phyloP scores from a whole-genome alignment of 1,140 invertebrate species.

The Leptonema lineaticorne region DNA sequence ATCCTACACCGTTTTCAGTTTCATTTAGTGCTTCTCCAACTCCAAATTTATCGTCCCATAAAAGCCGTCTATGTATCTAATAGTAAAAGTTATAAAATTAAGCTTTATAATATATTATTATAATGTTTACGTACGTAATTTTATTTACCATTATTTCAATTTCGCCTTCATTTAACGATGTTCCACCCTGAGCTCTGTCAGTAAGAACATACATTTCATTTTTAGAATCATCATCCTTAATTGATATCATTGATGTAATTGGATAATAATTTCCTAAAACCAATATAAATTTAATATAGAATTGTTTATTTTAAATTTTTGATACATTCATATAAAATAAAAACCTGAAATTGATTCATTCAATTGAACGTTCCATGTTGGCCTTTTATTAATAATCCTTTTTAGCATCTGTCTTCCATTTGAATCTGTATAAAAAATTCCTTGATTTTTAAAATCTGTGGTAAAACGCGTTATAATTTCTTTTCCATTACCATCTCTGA shows the following conservation, averaged over 20 bases:
- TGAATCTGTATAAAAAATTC: slow-evolving; percentile 88
- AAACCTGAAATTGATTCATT: slow-evolving; percentile 69
- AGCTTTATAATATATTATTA: not conserved
- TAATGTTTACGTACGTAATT: not conserved
- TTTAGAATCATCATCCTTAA: slow-evolving; percentile 59
- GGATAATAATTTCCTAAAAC: slow-evolving; percentile 85
- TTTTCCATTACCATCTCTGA: slow-evolving; percentile 69
- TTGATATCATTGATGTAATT: slow-evolving; percentile 80
- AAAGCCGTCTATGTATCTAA: slow-evolving; percentile 79
- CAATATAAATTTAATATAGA: not conserved
- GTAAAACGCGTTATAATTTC: slow-evolving; percentile 79
- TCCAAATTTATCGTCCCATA: slow-evolving; percentile 90
- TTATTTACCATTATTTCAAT: slow-evolving; percentile 79
- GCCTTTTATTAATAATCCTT: slow-evolving; percentile 69
- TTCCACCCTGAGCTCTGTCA: slow-evolving; percentile 86
- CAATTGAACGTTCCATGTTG: slow-evolving; percentile 70
- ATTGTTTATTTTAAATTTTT: not conserved
- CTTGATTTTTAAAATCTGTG: slow-evolving; percentile 64
- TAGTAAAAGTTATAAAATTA: too few species aligned
- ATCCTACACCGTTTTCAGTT: slow-evolving; percentile 69
- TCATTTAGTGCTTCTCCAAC: slow-evolving; percentile 93
- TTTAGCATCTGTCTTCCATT: slow-evolving; percentile 89
- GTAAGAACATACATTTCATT: slow-evolving; percentile 69
- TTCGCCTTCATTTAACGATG: slow-evolving; percentile 72
- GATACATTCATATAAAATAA: not conserved